Evolutionary conservation across 2,797 vertebrate species (phyloP), one percentile per base, ranked within the genome.

Genomic region (Phalanger gymnotis): DNA sequence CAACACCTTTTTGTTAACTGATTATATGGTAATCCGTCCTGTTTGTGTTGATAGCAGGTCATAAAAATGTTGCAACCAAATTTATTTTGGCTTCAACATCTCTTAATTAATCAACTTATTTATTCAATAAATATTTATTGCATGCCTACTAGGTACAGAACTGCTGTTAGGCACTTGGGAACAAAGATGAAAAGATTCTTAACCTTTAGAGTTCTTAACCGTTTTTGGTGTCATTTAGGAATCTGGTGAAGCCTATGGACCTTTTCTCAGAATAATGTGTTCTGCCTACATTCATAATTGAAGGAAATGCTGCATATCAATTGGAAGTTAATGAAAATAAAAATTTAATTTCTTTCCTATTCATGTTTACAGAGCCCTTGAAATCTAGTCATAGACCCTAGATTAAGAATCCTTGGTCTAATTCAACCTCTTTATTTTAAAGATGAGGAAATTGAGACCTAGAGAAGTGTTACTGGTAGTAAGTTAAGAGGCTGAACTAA

Each of bases 61-160:
- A 91, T 97, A 96, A 97, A 81, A 97, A 81, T 92, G n/a, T 90
- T 95, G 96, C 95, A 95, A 92, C 54, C 92, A 96, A 97, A 97
- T 96, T 97, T 98, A 73, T 95, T 61, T 93, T 96, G 91, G 95
- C 87, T 97, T 97, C 97, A 81, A 11, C 73, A 27, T 47, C 19
- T 22, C 47, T 81, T 81, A 81, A 81, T 81, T 81, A 25, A 97
- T 97, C 97, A 97, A 97, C 73, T 95, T 28, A 81, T 95, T 95
- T 95, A 94, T 93, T 92, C 81, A 34, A 87, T 91, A 92, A 94
- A 96, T 96, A 93, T 96, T 87, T 90, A 92, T 94, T 66, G 92
- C 51, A 1, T 52, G 3, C 40, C 53, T 95, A 92, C 61, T 94
- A 61, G 91, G 66, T 54, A 9, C 7, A 95, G 81, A 73, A 56